Percentiles rank a stretch among this genome's conserved stretches.
These are phyloP conservation scores for Paradisaea rubra DNA, from an alignment of 2,113 vertebrate species.

Conservation along the genomic window DNA sequence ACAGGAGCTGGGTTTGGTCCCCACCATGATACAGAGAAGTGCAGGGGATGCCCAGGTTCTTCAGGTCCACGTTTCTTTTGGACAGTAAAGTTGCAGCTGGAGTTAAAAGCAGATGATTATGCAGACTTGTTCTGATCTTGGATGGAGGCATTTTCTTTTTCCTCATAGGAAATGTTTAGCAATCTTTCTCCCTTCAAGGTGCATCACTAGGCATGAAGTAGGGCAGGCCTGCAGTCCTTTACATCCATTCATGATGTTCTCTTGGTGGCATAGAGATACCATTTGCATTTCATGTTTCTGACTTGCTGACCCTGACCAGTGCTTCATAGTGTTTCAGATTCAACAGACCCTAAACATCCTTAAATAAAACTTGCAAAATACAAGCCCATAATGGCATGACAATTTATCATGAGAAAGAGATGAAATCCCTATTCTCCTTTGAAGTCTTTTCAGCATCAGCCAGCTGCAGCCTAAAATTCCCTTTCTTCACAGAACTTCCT, in stretches of 20 bases:
- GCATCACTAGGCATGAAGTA: background rate
- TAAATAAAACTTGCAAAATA: background rate
- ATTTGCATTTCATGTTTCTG: background rate
- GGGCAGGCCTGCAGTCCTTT: background rate
- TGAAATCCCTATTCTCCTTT: background rate
- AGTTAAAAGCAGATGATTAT: background rate
- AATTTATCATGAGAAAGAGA: background rate
- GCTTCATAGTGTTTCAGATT: background rate
- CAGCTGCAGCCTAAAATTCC: background rate
- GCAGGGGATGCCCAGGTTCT: background rate
- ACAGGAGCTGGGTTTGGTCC: background rate
- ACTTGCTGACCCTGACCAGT: background rate
- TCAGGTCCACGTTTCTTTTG: rapidly evolving
- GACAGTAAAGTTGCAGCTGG: background rate
- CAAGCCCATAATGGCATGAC: background rate
- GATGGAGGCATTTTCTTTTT: background rate
- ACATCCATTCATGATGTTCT: background rate
- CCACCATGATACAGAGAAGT: background rate
- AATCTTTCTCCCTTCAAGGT: background rate
- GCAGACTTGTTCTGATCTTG: background rate
- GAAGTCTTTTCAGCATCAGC: background rate
- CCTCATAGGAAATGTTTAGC: background rate
- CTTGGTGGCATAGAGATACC: background rate
- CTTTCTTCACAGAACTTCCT: background rate
- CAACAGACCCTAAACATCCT: background rate